Percentiles rank a stretch among this genome's conserved stretches.
phyloP scores from a whole-genome alignment of 2,888 invertebrate genomes.

The Yponomeuta malinellus region DNA sequence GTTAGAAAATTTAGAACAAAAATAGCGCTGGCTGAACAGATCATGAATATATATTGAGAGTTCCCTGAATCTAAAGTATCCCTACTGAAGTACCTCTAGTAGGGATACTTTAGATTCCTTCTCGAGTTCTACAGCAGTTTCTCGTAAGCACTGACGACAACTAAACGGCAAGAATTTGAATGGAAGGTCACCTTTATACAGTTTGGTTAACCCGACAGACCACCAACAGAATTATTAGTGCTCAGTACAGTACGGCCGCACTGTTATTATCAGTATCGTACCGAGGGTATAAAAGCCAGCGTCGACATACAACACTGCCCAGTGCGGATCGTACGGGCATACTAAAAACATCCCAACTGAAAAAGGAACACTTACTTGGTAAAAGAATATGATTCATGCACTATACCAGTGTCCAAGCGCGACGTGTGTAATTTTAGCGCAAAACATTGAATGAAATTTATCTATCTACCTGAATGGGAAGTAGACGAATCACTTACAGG shows the following conservation, averaged over 20 bases:
- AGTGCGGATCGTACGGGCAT: conserved; percentile 71
- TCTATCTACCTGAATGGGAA: not conserved
- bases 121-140: too few relatives aligned
- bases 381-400: not conserved
- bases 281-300: conserved; percentile 18
- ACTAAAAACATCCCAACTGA: conserved; percentile 39
- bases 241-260: not conserved
- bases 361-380: conserved; percentile 1
- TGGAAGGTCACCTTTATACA: not conserved
- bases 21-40: too few relatives aligned
- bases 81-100: too few relatives aligned
- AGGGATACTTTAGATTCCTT: too few relatives aligned
- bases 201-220: not conserved
- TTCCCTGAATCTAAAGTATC: too few relatives aligned
- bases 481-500: not conserved
- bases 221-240: not conserved
- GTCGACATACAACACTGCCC: conserved; percentile 35
- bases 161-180: not conserved
- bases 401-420: not conserved
- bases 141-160: not conserved
- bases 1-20: too few relatives aligned
- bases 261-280: not conserved
- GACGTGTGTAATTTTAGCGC: not conserved
- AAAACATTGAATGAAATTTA: not conserved
- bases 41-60: too few relatives aligned